phyloP scores from a whole-genome alignment of 2,113 vertebrate species.

The Chitala chitala region DNA sequence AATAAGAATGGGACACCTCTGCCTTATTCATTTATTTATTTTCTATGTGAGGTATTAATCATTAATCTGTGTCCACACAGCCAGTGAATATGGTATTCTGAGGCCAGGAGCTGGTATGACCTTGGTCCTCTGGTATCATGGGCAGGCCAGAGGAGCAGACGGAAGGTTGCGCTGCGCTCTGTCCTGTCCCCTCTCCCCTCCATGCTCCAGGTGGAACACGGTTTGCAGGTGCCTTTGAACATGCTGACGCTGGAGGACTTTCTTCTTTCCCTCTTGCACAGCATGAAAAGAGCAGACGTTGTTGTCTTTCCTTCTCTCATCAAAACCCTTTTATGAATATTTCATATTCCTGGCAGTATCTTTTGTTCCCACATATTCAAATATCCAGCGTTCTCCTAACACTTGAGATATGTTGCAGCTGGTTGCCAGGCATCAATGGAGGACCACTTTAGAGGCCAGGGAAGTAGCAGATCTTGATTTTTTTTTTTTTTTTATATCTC shows the following conservation, averaged over 20 bases:
- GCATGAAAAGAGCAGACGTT: background rate
- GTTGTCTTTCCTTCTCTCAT: constrained; percentile 5
- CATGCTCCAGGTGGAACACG: no score
- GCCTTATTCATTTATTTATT: no score
- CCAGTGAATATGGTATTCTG: no score
- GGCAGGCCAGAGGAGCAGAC: background rate
- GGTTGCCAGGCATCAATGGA: background rate
- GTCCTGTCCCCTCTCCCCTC: background rate
- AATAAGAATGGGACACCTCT: no score
- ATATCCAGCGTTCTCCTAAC: constrained; percentile 6
- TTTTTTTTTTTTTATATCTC: background rate
- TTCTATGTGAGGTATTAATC: no score
- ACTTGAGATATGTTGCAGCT: background rate
- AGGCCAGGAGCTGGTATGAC: no score
- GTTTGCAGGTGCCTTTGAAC: background rate
- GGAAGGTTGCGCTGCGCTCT: background rate
- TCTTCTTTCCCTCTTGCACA: background rate
- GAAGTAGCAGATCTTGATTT: background rate
- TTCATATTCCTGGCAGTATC: constrained; percentile 6
- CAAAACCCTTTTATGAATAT: constrained; percentile 10
- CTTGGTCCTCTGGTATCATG: no score
- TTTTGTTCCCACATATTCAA: background rate
- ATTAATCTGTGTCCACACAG: no score
- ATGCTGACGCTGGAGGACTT: background rate
- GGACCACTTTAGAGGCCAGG: constrained; percentile 11